These are phyloP conservation scores for Platanista minor DNA, from an alignment of 2,113 vertebrate genomes.

Conservation along the genomic window DNA sequence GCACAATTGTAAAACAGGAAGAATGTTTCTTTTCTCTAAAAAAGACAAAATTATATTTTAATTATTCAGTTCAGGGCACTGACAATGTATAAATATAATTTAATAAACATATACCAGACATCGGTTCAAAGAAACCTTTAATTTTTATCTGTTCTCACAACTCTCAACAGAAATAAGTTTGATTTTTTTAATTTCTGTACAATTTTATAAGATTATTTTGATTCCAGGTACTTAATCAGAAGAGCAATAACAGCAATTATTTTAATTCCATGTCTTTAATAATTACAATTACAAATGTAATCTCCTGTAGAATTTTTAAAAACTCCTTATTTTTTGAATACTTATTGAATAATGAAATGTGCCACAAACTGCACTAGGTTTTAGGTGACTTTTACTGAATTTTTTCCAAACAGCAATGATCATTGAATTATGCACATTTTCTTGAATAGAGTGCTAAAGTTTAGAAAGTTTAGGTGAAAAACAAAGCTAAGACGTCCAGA, in stretches of 20 bases:
- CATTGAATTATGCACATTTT: neutral
- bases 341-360: neutral
- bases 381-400: neutral
- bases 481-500: neutral
- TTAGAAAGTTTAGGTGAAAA: neutral
- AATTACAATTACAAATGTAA: neutral
- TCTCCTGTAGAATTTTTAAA: neutral
- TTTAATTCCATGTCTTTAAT: too few species aligned
- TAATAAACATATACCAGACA: neutral
- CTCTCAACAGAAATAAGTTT: neutral
- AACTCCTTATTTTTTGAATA: neutral
- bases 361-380: neutral
- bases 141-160: neutral
- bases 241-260: neutral
- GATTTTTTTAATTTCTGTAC: neutral
- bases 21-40: neutral
- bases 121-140: neutral
- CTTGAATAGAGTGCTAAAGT: neutral
- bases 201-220: neutral
- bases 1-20: constrained; percentile 9
- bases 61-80: neutral
- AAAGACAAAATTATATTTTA: neutral
- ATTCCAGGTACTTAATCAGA: neutral
- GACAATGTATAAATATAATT: neutral
- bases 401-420: neutral